Evolutionary conservation across 2,113 vertebrate genomes (phyloP), one percentile per base, ranked within the genome.

Genomic region (Ammodytes marinus): DNA sequence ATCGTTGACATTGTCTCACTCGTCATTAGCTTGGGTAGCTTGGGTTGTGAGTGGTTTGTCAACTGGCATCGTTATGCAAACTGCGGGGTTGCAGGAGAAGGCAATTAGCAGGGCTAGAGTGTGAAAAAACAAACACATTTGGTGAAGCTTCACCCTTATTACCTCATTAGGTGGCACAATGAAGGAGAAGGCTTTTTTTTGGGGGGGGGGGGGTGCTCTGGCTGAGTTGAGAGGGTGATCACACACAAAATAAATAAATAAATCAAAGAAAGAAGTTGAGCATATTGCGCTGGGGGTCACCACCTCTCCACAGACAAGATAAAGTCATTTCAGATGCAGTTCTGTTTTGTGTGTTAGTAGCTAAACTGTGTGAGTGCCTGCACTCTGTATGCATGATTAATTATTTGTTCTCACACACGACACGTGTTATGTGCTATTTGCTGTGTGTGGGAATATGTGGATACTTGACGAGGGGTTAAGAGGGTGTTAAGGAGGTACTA

Each of bases 211-310:
- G 27, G 27, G 27, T 27, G 27, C 80, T 67, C 45, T 70, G 80
- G 89, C 79, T 79, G 76, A 66, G 77, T 46, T 60, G 57, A 83
- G 65, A 79, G 69, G 55, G 67, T 4, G 12, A 78, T 27, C 27
- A 27, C 27, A 73, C 15, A 8, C 12, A 71, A 55, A 58, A 37
- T 42, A 46, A 42, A 43, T 37, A 45, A 50, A 47, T 47, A 45
- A 64, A 65, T 15, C 7, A 64, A 45, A 75, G 52, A 47, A 27
- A 46, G 15, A 82, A 69, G 46, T 8, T n/a, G 46, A 60, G 12
- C 27, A 76, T n/a, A 42, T 0, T 92, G 93, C 88, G 88, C 88
- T 83, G 90, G 89, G 95, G 96, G 95, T 95, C 95, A 89, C 39
- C 86, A 70, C 80, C 84, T 81, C 57, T 79, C 61, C 63, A 88